phyloP scores from a whole-genome alignment of 2,113 vertebrate genomes.

The Crotalus horridus region DNA sequence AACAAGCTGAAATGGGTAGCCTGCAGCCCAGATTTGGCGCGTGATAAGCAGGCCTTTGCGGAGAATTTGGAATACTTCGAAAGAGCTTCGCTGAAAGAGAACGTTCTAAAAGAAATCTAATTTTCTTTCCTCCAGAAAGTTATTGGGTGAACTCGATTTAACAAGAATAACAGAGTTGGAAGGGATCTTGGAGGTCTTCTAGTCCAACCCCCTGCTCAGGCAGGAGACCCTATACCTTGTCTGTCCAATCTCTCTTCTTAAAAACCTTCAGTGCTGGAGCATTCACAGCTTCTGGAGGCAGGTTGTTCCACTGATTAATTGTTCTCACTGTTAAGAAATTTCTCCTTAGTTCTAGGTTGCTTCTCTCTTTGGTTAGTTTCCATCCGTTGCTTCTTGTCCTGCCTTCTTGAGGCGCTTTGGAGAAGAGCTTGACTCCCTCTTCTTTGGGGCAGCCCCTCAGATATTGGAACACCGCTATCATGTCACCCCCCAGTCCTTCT shows the following conservation, averaged over 20 bases:
- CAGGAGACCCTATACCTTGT: neutral
- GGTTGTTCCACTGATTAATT: neutral
- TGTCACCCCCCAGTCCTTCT: no score
- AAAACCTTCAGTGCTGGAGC: neutral
- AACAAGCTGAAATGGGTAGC: constrained; percentile 35
- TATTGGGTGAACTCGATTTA: neutral
- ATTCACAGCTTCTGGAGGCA: neutral
- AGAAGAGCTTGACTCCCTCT: no score
- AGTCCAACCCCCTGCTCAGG: neutral
- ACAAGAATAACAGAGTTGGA: neutral
- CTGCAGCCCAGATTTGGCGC: constrained; percentile 28
- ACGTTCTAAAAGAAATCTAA: constrained; percentile 8
- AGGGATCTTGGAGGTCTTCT: neutral
- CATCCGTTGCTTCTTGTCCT: neutral
- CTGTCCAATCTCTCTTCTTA: neutral
- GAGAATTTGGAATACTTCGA: constrained; percentile 33
- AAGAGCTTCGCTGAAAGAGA: neutral
- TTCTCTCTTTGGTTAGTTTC: neutral
- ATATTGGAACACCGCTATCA: no score
- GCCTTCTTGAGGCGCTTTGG: no score
- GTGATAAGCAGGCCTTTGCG: constrained; percentile 20
- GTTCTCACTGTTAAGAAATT: neutral
- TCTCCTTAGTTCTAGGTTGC: neutral
- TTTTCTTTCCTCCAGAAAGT: neutral
- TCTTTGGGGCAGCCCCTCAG: no score